Base-by-base conservation (phyloP, 1,140 invertebrate genomes). In the Diuraphis noxia region DNA sequence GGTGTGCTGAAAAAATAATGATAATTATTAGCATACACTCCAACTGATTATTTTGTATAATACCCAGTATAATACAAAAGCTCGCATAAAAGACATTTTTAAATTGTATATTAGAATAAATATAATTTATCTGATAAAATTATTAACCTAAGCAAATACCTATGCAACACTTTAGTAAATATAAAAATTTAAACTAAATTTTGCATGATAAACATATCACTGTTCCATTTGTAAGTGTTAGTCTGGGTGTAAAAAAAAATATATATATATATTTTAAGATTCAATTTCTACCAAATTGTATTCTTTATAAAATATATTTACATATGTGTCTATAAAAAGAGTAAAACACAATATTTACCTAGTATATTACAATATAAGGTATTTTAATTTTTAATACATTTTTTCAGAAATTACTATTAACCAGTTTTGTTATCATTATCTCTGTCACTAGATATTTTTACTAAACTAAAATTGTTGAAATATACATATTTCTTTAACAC, bases 1-100 rank as follows among this genome's bases (percentile, higher is more conserved):
- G 82, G 82, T 38, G 17, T 41, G 23, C 79, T 30, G 25, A 82
- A 52, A 63, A 52, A 38, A 52, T 86, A 38, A 23, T 52, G 10
- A 36, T 86, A 86, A 36, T 38, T 52, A 86, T 52, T 36, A 86
- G 38, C 38, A 38, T 52, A 84, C 21, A 43, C 8, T 86, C 30
- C 30, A 86, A 86, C 25, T 86, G 34, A 49, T 36, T 49, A 86
- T 86, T 86, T 52, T 86, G 3, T 86, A 36, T 86, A 86, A 86
- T 86, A 56, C 8, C 30, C 52, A 56, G 52, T 56, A 30, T 56
- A 25, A 25, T 52, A 72, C 34, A 5, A 72, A 72, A 72, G 30
- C n/a, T n/a, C 13, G n/a, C 34, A 38, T 36, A 49, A 86, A 86
- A 86, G 84, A 86, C 43, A 86, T 52, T 86, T 34, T 49, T 52